phyloP scores from a whole-genome alignment of 2,113 vertebrate genomes.

The Atrichornis clamosus region DNA sequence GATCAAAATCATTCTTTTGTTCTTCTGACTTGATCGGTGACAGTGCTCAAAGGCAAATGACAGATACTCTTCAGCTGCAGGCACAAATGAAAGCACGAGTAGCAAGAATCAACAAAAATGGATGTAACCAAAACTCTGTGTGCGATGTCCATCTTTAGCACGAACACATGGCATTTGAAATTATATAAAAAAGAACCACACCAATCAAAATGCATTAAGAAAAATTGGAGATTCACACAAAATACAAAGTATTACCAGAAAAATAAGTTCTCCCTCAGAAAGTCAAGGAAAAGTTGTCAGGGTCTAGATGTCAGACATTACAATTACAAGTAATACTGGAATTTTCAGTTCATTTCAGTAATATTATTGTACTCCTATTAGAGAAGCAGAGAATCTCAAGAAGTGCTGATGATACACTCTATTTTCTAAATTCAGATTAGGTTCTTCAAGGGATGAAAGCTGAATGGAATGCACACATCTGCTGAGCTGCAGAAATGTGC shows the following conservation, averaged over 20 bases:
- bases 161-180: not conserved
- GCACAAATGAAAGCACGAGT: not conserved
- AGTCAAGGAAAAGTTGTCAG: not conserved
- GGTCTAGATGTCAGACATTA: not conserved
- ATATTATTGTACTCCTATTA: not conserved
- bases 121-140: not conserved
- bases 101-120: not conserved
- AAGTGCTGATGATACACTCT: not conserved
- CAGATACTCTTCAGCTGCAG: conserved; percentile 89
- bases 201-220: not conserved
- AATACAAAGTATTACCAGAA: not conserved
- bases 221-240: not conserved
- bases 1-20: conserved; percentile 96
- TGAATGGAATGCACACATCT: not conserved
- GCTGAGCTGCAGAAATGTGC: not conserved
- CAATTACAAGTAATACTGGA: not conserved
- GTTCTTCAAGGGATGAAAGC: not conserved
- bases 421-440: not conserved
- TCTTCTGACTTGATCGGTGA: conserved; percentile 92
- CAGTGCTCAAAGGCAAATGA: conserved; percentile 93
- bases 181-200: not conserved
- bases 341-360: not conserved
- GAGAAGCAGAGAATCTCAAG: not conserved
- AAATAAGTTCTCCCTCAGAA: not conserved
- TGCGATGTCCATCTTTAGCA: not conserved